These are phyloP conservation scores for Pelodytes ibericus DNA, from an alignment of 2,797 vertebrate species.

Conservation along the genomic window DNA sequence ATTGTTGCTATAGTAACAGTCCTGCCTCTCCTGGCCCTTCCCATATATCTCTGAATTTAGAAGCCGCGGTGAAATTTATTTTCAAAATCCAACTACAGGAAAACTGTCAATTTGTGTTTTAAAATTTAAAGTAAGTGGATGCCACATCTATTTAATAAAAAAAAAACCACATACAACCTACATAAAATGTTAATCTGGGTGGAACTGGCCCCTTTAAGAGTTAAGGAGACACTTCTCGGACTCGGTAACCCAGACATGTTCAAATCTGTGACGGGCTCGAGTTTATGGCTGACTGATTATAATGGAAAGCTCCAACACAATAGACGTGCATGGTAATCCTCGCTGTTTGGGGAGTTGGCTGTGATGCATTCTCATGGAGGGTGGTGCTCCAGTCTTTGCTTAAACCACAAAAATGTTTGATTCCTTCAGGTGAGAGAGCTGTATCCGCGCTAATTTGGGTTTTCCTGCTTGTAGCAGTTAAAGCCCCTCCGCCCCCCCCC, in stretches of 20 bases:
- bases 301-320: slow-evolving; percentile 14
- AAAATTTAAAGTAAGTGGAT: too few species aligned
- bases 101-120: too few species aligned
- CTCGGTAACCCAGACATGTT: slow-evolving; percentile 23
- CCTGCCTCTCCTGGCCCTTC: too few species aligned
- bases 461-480: not conserved
- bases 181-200: too few species aligned
- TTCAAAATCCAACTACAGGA: too few species aligned
- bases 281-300: slow-evolving; percentile 6
- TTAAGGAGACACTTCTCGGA: too few species aligned
- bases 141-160: too few species aligned
- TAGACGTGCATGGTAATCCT: slow-evolving; percentile 7
- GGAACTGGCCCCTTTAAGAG: too few species aligned
- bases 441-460: not conserved
- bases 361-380: slow-evolving; percentile 34
- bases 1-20: too few species aligned
- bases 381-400: slow-evolving; percentile 23
- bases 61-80: too few species aligned
- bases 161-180: too few species aligned
- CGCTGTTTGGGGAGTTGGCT: slow-evolving; percentile 11
- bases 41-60: too few species aligned
- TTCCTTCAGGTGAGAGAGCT: slow-evolving; percentile 26
- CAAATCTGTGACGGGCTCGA: slow-evolving; percentile 37
- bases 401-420: slow-evolving; percentile 46
- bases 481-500: not conserved